phyloP scores from a whole-genome alignment of 2,797 vertebrate species.

The Natrix natrix region DNA sequence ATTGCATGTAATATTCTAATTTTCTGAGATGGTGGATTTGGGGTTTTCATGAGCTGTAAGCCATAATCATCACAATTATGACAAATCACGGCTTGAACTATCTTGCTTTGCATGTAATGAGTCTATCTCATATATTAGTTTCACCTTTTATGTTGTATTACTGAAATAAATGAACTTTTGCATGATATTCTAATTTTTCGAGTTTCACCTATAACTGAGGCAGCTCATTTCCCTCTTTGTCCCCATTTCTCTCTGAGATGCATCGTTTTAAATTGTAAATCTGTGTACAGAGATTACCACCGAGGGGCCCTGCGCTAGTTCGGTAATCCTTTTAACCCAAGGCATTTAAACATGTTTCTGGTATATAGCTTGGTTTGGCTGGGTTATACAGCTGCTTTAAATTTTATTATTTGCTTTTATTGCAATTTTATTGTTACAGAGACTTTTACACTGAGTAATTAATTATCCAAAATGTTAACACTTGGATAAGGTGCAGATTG shows the following conservation, averaged over 20 bases:
- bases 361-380: not conserved
- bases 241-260: not conserved
- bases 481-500: not conserved
- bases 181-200: no score
- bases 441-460: not conserved
- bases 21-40: no score
- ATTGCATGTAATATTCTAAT: no score
- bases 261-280: not conserved
- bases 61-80: no score
- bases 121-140: no score
- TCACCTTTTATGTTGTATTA: no score
- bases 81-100: no score
- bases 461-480: not conserved
- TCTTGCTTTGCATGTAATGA: no score
- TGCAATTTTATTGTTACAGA: not conserved
- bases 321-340: not conserved
- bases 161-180: no score
- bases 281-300: not conserved
- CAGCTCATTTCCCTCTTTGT: not conserved
- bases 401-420: not conserved
- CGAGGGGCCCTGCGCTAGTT: not conserved
- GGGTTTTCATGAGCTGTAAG: no score
- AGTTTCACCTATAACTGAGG: not conserved
- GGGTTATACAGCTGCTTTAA: not conserved
- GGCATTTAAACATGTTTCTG: not conserved